A percentile compares a stretch with the other conserved stretches of the same genome.
Conservation (phyloP, 1,140 invertebrate species). For the roundworm (Caenorhabditis elegans) region DNA sequence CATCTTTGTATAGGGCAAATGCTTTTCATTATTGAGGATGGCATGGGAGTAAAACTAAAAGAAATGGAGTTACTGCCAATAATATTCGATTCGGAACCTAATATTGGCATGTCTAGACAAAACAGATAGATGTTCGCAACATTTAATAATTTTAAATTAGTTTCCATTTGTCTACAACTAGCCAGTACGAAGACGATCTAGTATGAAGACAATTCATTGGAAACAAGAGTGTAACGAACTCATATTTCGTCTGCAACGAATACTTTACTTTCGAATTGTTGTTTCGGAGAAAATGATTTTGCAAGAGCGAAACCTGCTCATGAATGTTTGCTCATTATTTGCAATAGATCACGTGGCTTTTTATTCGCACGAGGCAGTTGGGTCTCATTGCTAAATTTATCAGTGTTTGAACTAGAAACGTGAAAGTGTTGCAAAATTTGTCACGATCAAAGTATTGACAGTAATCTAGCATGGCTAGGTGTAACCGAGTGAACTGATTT, state of each 20-base stretch:
- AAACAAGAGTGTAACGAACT: too few relatives aligned
- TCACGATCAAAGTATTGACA: not conserved
- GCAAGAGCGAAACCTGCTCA: not conserved
- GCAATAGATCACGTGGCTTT: conserved; percentile 15
- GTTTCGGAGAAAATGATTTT: not conserved
- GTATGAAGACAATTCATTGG: too few relatives aligned
- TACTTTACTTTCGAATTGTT: too few relatives aligned
- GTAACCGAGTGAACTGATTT: not conserved
- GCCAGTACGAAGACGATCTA: too few relatives aligned
- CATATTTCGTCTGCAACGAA: too few relatives aligned
- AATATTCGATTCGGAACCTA: not conserved
- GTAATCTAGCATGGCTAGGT: not conserved
- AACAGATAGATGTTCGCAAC: not conserved
- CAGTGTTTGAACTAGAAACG: conserved; percentile 1
- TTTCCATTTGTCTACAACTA: not conserved
- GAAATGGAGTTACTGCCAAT: too few relatives aligned
- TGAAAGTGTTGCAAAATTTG: not conserved
- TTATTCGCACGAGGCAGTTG: not conserved
- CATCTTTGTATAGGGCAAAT: not conserved
- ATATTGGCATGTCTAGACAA: not conserved
- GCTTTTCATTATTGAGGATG: too few relatives aligned
- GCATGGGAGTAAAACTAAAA: too few relatives aligned
- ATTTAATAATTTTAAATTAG: not conserved
- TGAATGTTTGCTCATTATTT: conserved; percentile 20
- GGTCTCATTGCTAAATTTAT: conserved; percentile 7